A percentile compares a stretch with the other conserved stretches of the same genome.
These are phyloP conservation scores for Spea bombifrons DNA, from an alignment of 2,113 vertebrate species.

Conservation along the genomic window DNA sequence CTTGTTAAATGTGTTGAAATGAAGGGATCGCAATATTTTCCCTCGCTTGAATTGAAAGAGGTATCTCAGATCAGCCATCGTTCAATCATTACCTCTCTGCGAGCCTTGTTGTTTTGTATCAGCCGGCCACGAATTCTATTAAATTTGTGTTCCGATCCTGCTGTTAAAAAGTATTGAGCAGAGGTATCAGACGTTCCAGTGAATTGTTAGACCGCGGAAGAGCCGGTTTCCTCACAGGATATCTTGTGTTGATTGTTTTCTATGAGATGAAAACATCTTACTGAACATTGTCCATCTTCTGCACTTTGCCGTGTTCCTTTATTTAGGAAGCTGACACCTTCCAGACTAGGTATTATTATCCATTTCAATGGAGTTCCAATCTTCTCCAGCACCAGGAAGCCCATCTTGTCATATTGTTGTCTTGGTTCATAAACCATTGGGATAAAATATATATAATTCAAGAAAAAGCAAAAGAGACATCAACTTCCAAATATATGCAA, in stretches of 20 bases:
- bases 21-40: constrained; percentile 1
- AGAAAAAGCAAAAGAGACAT: no score
- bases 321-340: no score
- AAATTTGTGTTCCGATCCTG: constrained; percentile 27
- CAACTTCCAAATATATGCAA: no score
- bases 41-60: constrained; percentile 28
- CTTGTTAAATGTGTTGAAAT: constrained; percentile 29
- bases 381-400: no score
- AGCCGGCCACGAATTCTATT: constrained; percentile 36
- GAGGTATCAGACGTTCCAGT: constrained; percentile 55
- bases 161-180: constrained; percentile 43
- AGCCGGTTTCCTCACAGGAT: constrained; percentile 51
- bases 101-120: constrained; percentile 32
- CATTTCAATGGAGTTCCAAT: no score
- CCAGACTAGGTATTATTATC: no score
- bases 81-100: constrained; percentile 28
- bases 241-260: constrained; percentile 26
- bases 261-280: constrained; percentile 53
- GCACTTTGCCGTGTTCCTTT: no score
- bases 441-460: no score
- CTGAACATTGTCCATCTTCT: no score
- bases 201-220: constrained; percentile 53
- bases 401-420: no score
- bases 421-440: no score
- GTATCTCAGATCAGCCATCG: constrained; percentile 26